Evolutionary conservation across 2,888 invertebrate species (phyloP), one percentile per base, ranked within the genome.

Genomic region (Nephrocerus scutellatus): DNA sequence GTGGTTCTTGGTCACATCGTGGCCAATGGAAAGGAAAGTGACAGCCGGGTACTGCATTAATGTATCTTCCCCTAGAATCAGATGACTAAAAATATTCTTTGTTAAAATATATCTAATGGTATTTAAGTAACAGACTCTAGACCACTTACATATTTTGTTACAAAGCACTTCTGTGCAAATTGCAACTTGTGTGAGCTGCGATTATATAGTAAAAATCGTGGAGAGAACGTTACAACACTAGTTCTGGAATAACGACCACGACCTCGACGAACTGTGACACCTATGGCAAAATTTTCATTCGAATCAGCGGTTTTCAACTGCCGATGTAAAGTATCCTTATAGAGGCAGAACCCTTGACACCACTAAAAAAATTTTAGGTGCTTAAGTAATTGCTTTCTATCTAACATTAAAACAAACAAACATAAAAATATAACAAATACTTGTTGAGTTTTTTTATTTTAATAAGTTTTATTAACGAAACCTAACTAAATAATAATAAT

Each of bases 11-110:
- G 62, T 95, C 95, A 53, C 85, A 76, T 46, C 89, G 78, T 34
- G 93, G 86, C 95, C 97, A 98, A 70, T 98, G 95, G 72, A 93
- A 98, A 13, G 96, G 87, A 70, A 95, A 80, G 64, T 84, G 85
- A 62, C 90, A 90, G 49, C 86, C 85, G 1, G 92, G 80, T 57
- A 89, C 80, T 2, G 91, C 84, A 41, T 80, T 77, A 59, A 91
- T 74, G 64, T n/a, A n/a, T n/a, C n/a, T n/a, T n/a, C 52, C 71
- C 74, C 79, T 80, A 57, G 1, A 43, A 43, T 38, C 21, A 34
- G 33, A 40, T 14, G 44, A 31, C 40, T 30, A 30, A 20, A 23
- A 37, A n/a, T n/a, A n/a, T n/a, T n/a, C n/a, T n/a, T n/a, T n/a
- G n/a, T n/a, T n/a, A n/a, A n/a, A n/a, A n/a, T n/a, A n/a, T n/a